Conservation (phyloP, 2,797 vertebrate genomes). For the Manis crassicaudata region DNA sequence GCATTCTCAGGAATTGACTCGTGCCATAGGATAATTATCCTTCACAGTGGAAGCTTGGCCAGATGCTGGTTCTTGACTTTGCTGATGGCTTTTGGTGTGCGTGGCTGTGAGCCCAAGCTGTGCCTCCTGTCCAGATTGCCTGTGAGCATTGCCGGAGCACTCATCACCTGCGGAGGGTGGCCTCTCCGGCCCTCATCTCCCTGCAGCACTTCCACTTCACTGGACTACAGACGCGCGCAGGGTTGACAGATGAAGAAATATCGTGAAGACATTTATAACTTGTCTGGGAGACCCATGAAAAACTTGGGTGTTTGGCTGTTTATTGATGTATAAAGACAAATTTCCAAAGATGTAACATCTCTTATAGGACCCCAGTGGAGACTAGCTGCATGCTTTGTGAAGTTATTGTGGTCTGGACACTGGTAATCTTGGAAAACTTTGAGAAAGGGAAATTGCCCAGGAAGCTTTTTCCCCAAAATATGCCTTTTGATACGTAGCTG, state of each 20-base stretch:
- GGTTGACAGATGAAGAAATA: slow-evolving; percentile 58
- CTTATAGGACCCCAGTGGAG: background rate
- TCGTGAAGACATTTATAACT: slow-evolving; percentile 59
- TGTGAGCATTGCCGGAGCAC: background rate
- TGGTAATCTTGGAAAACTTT: background rate
- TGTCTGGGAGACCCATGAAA: slow-evolving; percentile 46
- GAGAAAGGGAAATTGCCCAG: background rate
- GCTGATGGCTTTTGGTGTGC: background rate
- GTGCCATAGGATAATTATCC: background rate
- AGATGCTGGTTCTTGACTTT: background rate
- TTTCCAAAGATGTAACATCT: background rate
- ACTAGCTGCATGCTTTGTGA: slow-evolving; percentile 17
- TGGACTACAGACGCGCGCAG: background rate
- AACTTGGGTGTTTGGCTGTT: slow-evolving; percentile 50
- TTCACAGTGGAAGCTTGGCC: background rate
- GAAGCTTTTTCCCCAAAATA: background rate
- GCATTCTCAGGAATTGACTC: background rate
- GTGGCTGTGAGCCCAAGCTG: background rate
- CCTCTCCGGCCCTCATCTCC: background rate
- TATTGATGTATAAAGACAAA: slow-evolving; percentile 42
- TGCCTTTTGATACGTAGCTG: background rate
- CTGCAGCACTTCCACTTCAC: background rate
- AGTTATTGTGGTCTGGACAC: background rate
- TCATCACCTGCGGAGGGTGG: background rate
- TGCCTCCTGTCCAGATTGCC: background rate